Conservation (phyloP, 2,888 invertebrate species). For the Ernsta delagoae region DNA sequence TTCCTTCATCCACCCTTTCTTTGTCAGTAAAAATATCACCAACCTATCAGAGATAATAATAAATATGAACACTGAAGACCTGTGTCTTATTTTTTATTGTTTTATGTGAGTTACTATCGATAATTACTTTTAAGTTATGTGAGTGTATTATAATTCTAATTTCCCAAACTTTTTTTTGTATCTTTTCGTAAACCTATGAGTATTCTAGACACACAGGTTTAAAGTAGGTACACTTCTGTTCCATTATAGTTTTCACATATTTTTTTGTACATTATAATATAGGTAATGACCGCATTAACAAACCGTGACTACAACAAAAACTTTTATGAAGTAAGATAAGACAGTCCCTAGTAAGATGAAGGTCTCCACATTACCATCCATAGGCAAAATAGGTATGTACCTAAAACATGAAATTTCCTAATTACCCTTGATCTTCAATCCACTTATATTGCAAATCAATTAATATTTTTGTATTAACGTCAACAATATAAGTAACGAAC, state of each 20-base stretch:
- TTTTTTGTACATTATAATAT: no score
- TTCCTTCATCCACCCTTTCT: slow-evolving; percentile 60
- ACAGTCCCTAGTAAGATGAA: no score
- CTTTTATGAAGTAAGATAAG: no score
- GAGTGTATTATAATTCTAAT: no score
- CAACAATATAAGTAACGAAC: not conserved
- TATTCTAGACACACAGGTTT: no score
- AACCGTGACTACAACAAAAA: no score
- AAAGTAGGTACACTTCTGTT: no score
- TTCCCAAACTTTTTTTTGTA: not conserved
- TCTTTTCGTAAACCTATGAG: not conserved
- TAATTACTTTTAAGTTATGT: not conserved
- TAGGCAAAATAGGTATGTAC: no score
- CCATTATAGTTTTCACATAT: no score
- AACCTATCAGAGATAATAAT: slow-evolving; percentile 52
- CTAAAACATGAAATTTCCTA: no score
- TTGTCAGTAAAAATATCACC: slow-evolving; percentile 62
- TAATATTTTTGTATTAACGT: not conserved
- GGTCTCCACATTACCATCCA: no score
- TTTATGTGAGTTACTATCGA: not conserved
- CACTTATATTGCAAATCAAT: not conserved
- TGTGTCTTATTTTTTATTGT: not conserved
- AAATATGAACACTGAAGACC: slow-evolving; percentile 28
- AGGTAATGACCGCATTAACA: no score
- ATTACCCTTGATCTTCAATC: slow-evolving; percentile 7